Percentiles rank a stretch among this genome's conserved stretches.
Evolutionary conservation across 2,113 vertebrate species (phyloP).

Genomic region (Erinaceus europaeus): DNA sequence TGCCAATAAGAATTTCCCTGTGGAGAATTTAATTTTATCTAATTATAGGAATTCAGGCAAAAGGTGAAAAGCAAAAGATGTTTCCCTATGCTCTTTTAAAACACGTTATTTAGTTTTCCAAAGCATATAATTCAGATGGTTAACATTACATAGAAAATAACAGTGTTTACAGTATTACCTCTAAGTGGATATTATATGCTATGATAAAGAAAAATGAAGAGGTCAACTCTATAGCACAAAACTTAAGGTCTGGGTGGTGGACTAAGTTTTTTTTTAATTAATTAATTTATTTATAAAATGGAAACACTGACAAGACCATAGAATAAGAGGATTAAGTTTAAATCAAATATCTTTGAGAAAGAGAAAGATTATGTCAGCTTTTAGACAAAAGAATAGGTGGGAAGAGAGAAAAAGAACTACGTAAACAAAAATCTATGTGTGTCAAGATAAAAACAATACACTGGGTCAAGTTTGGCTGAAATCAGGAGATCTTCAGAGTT

Average conservation of each 20-base stretch:
- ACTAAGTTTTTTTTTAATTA: neutral
- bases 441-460: neutral
- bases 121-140: neutral
- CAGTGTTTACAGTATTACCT: neutral
- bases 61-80: neutral
- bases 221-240: neutral
- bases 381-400: neutral
- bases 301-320: too few relatives aligned
- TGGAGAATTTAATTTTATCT: neutral
- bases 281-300: too few relatives aligned
- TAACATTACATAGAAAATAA: neutral
- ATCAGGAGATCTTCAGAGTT: neutral
- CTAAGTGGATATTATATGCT: neutral
- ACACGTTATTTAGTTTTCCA: neutral
- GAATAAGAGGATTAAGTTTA: too few relatives aligned
- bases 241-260: neutral
- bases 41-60: neutral
- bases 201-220: neutral
- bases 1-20: neutral
- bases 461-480: neutral
- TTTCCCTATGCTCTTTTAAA: neutral
- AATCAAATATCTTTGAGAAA: neutral
- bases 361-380: neutral
- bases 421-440: neutral
- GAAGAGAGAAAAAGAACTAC: neutral